phyloP scores from a whole-genome alignment of 2,113 vertebrate genomes.

The Aphyosemion australe region DNA sequence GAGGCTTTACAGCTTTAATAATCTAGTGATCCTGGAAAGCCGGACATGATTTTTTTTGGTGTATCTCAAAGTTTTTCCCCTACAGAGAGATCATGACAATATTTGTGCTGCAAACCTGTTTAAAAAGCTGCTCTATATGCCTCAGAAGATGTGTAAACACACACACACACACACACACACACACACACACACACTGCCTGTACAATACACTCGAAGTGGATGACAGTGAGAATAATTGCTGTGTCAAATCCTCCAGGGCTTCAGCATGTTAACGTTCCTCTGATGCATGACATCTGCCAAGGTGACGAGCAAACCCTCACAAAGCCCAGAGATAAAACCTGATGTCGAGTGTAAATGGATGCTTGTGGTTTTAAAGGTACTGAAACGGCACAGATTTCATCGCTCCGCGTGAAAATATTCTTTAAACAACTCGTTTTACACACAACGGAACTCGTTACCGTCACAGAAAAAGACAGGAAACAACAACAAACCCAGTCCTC shows the following conservation, averaged over 20 bases:
- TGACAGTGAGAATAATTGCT: slow-evolving; percentile 60
- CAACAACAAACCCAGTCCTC: neutral
- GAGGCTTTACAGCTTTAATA: neutral
- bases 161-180: neutral
- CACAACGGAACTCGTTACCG: no score
- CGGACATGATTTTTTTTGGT: slow-evolving; percentile 1
- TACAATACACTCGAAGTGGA: slow-evolving; percentile 44
- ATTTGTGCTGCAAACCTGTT: slow-evolving; percentile 19
- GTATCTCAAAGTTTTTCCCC: neutral
- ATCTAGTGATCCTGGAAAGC: slow-evolving; percentile 1
- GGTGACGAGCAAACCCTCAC: slow-evolving; percentile 53
- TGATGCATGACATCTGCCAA: slow-evolving; percentile 57
- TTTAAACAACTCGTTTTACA: neutral
- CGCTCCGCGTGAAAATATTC: slow-evolving; percentile 3
- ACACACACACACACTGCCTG: slow-evolving; percentile 18
- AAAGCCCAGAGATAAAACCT: slow-evolving; percentile 32
- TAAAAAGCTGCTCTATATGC: slow-evolving; percentile 45
- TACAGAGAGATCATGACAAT: slow-evolving; percentile 16
- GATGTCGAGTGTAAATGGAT: slow-evolving; percentile 34
- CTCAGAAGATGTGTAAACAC: slow-evolving; percentile 57
- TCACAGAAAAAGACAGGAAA: no score
- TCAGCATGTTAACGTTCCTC: slow-evolving; percentile 43
- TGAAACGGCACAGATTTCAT: slow-evolving; percentile 19
- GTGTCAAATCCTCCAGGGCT: slow-evolving; percentile 64
- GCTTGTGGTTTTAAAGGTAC: slow-evolving; percentile 15